Percentiles rank a stretch among this genome's conserved stretches.
Conservation (phyloP, 2,113 vertebrate genomes). For the Thunnus thynnus region DNA sequence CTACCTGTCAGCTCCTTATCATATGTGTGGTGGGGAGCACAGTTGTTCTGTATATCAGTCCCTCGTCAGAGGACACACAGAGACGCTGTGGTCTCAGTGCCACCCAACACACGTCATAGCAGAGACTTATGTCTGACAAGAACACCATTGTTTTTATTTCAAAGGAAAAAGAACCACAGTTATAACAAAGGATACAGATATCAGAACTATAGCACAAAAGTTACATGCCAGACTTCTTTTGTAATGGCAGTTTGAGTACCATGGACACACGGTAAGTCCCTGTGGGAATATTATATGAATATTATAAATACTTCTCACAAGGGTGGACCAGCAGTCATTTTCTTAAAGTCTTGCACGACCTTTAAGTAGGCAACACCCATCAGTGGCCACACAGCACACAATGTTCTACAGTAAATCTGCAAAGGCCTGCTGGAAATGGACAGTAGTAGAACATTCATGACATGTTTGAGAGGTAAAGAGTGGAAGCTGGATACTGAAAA, state of each 20-base stretch:
- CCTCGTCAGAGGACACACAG: neutral
- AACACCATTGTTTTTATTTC: neutral
- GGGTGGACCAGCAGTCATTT: constrained; percentile 43
- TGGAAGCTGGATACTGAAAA: neutral
- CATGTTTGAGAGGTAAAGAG: neutral
- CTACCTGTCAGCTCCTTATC: constrained; percentile 23
- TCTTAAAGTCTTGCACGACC: constrained; percentile 30
- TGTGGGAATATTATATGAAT: constrained; percentile 41
- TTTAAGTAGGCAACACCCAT: constrained; percentile 61
- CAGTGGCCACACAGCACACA: constrained; percentile 2
- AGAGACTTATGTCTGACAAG: neutral
- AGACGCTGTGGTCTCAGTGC: neutral
- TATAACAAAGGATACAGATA: neutral
- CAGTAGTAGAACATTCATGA: neutral
- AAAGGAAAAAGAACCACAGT: neutral
- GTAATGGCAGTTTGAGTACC: neutral
- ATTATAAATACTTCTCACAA: constrained; percentile 51
- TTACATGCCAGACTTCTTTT: neutral
- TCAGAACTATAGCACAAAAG: neutral
- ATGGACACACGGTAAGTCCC: neutral
- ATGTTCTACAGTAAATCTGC: neutral
- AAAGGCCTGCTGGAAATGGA: constrained; percentile 8
- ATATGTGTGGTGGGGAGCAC: neutral
- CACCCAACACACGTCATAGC: neutral
- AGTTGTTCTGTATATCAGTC: neutral